phyloP scores from a whole-genome alignment of 2,888 invertebrate species.

The Chaetogeoica ovagalla region DNA sequence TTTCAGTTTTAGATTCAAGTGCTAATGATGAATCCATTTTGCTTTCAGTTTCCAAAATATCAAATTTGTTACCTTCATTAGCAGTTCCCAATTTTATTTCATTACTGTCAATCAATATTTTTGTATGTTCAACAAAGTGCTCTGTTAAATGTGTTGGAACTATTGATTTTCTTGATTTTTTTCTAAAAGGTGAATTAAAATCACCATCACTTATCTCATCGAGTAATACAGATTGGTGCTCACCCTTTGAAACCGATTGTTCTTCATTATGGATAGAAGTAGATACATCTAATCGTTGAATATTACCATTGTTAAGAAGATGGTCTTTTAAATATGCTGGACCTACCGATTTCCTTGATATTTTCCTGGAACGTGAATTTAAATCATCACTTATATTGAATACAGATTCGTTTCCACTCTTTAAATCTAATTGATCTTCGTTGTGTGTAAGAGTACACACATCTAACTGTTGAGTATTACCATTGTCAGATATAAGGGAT shows the following conservation, averaged over 20 bases:
- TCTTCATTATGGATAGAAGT: not conserved
- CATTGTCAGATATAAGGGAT: not conserved
- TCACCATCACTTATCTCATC: constrained; percentile 20
- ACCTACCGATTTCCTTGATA: constrained; percentile 6
- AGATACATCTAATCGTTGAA: not conserved
- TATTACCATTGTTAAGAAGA: too few relatives aligned
- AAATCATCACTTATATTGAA: constrained; percentile 22
- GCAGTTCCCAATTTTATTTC: not conserved
- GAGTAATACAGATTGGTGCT: constrained; percentile 8
- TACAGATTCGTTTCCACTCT: not conserved
- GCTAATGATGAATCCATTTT: constrained; percentile 33
- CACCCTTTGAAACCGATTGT: not conserved
- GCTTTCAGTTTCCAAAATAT: not conserved
- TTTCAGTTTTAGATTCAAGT: not conserved
- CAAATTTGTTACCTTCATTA: not conserved
- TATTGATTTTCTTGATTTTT: constrained; percentile 28
- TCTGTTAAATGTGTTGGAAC: not conserved
- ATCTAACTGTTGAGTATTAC: not conserved
- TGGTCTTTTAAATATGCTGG: not conserved
- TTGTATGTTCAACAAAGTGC: not conserved
- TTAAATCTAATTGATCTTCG: not conserved
- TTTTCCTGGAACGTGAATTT: constrained; percentile 42
- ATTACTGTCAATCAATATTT: not conserved
- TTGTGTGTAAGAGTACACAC: not conserved
- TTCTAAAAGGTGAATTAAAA: constrained; percentile 39